Evolutionary conservation across 2,797 vertebrate species (phyloP).

Genomic region (Botia kubotai): DNA sequence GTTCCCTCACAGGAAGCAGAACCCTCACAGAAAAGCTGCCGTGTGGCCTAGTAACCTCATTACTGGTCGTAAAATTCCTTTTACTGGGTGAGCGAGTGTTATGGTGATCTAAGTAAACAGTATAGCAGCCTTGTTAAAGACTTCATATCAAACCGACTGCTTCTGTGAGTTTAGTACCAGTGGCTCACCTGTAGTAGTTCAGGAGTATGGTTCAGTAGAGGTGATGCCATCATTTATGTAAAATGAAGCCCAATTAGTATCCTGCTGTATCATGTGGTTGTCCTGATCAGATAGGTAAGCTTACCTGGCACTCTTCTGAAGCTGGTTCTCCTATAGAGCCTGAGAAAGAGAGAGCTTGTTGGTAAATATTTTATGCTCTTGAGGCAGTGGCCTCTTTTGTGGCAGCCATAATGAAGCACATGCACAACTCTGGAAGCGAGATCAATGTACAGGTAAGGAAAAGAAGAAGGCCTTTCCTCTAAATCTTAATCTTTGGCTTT

Average conservation of each 20-base stretch:
- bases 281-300: slow-evolving; percentile 55
- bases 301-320: slow-evolving; percentile 49
- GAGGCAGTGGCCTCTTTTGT: slow-evolving; percentile 71
- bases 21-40: slow-evolving; percentile 35
- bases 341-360: slow-evolving; percentile 34
- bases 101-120: slow-evolving; percentile 11
- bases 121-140: slow-evolving; percentile 20
- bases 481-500: slow-evolving; percentile 32
- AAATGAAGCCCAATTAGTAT: slow-evolving; percentile 61
- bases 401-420: slow-evolving; percentile 23
- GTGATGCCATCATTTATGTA: slow-evolving; percentile 30
- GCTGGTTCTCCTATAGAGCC: slow-evolving; percentile 35
- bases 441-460: slow-evolving; percentile 19
- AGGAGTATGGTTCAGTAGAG: slow-evolving; percentile 5
- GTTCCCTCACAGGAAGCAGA: slow-evolving; percentile 49
- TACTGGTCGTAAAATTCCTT: slow-evolving; percentile 37
- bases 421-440: slow-evolving; percentile 16
- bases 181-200: not conserved
- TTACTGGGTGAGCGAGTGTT: slow-evolving; percentile 11
- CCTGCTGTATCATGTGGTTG: slow-evolving; percentile 70
- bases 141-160: not conserved
- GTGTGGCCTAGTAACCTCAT: slow-evolving; percentile 39
- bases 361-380: slow-evolving; percentile 75
- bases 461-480: slow-evolving; percentile 13
- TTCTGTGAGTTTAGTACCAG: slow-evolving; percentile 14